Percentiles rank a stretch among this genome's conserved stretches.
These are phyloP conservation scores for Cirrhinus molitorella DNA, from an alignment of 2,797 vertebrate species.

Conservation along the genomic window DNA sequence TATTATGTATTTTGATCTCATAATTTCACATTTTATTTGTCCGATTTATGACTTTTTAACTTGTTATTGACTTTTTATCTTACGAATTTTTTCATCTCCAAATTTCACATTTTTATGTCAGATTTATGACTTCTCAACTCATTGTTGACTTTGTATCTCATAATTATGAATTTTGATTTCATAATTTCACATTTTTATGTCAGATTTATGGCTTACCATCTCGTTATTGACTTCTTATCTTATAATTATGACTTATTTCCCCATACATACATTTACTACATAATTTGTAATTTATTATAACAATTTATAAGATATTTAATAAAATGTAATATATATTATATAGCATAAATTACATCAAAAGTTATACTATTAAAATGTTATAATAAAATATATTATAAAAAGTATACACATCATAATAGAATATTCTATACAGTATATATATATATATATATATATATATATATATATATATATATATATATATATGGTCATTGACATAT, in stretches of 20 bases:
- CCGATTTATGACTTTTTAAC: too few relatives aligned
- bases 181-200: background rate
- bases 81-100: too few relatives aligned
- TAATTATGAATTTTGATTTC: background rate
- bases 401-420: background rate
- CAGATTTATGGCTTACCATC: background rate
- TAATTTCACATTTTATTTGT: background rate
- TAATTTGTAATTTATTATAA: background rate
- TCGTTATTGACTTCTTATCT: too few relatives aligned
- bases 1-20: background rate
- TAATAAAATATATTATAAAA: too few relatives aligned
- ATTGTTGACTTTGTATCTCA: background rate
- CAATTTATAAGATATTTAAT: too few relatives aligned
- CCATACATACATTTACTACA: background rate
- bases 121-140: too few relatives aligned
- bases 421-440: background rate
- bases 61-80: too few relatives aligned
- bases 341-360: background rate
- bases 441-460: too few relatives aligned
- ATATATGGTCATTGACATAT: too few relatives aligned
- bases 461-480: too few relatives aligned
- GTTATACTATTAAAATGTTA: too few relatives aligned
- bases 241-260: background rate
- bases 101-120: too few relatives aligned
- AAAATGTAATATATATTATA: background rate